Evolutionary conservation across 2,797 vertebrate species (phyloP).

Genomic region (Pseudochirops corinnae): DNA sequence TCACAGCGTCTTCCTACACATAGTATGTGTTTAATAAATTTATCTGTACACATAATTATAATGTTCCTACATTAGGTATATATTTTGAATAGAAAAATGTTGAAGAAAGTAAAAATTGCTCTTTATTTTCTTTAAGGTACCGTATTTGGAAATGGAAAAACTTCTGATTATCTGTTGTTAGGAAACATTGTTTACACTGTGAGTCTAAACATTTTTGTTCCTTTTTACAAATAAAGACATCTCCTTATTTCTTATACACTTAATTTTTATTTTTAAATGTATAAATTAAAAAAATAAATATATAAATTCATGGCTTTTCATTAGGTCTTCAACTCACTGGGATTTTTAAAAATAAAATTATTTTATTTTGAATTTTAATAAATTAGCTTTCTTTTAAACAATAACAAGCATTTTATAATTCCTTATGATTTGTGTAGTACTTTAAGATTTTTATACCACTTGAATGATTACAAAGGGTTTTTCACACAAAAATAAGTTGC

Average conservation of each 20-base stretch:
- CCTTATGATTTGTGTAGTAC: neutral
- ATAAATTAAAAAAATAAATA: neutral
- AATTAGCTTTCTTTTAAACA: neutral
- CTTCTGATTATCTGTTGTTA: slow-evolving; percentile 97
- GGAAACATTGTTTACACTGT: slow-evolving; percentile 99
- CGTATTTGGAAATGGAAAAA: slow-evolving; percentile 95
- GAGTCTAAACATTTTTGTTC: slow-evolving; percentile 82
- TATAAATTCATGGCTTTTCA: neutral
- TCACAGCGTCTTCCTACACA: neutral
- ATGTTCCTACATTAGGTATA: neutral
- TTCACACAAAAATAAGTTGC: neutral
- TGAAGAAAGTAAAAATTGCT: neutral
- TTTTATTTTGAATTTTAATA: slow-evolving; percentile 42
- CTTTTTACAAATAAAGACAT: neutral
- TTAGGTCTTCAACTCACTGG: neutral
- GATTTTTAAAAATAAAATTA: slow-evolving; percentile 52
- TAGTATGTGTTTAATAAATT: neutral
- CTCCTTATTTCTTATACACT: neutral
- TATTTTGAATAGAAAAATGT: neutral
- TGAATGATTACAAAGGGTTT: neutral
- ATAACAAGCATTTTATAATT: neutral
- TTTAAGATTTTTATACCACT: neutral
- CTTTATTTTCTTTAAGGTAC: slow-evolving; percentile 88
- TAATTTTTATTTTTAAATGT: slow-evolving; percentile 10
- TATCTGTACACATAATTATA: neutral